Base-by-base conservation (phyloP, 2,113 vertebrate genomes). In the Spea multiplicata region DNA sequence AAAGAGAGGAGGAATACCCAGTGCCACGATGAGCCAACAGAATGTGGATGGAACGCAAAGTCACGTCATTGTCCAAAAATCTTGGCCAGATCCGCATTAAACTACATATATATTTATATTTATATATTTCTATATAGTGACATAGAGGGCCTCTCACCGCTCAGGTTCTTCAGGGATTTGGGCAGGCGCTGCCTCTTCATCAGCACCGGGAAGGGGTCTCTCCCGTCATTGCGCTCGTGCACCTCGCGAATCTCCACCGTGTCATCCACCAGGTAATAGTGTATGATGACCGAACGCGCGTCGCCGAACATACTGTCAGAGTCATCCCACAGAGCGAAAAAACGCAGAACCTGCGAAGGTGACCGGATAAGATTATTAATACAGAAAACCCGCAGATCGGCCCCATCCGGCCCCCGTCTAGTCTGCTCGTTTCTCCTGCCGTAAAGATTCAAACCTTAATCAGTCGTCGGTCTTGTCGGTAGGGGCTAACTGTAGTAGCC, bases 171-270 rank as follows among this genome's bases (percentile, higher is more conserved):
- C 16, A 80, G 8, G 52, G 76, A 47, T 87, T 98, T 99, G 57
- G 94, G 95, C 55, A 98, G 65, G 66, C 66, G 94, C 74, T 93
- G 94, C 66, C 96, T 90, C 67, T 86, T 91, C 84, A 98, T 88
- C 78, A 99, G 76, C 3, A 95, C 74, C 0, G 96, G 95, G 82
- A 96, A 97, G 0, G 91, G 93, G 55, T 96, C 92, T 46, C 93
- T 88, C 0, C 97, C 96, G 8, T 94, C 89, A 66, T 98, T 99
- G 73, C 76, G 85, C 71, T 92, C 81, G 4, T 94, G 91, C n/a
- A 94, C 86, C 82, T 96, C 96, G 9, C 92, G 88, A 83, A 99
- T 90, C 86, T 99, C 96, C 86, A 99, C 92, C 0, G 96, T 94
- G 81, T 94, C 90, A 52, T 99, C 95, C 83, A 89, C 92, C 76